phyloP scores from a whole-genome alignment of 2,888 invertebrate species.

The Cactoblastis cactorum region DNA sequence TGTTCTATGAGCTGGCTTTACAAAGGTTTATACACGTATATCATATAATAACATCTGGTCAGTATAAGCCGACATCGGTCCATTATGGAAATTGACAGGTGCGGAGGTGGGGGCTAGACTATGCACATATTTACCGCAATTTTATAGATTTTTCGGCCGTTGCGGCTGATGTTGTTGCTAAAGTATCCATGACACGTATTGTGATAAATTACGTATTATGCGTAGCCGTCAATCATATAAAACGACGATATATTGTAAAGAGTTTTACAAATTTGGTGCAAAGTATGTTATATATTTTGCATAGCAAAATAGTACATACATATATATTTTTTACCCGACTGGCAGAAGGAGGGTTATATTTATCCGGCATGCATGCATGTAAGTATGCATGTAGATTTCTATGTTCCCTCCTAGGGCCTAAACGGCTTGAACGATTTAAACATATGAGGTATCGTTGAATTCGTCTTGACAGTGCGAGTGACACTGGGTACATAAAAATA shows the following conservation, averaged over 20 bases:
- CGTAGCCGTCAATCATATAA: conserved; percentile 3
- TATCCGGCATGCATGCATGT: no score
- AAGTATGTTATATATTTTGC: no score
- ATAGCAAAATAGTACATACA: no score
- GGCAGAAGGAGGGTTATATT: no score
- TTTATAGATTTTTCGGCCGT: conserved; percentile 23
- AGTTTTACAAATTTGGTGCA: background rate
- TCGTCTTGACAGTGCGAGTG: no score
- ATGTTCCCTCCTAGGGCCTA: no score
- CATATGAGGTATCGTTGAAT: no score
- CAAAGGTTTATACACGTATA: conserved; percentile 33
- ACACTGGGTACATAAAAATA: no score
- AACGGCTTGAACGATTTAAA: no score
- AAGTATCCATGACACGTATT: conserved; percentile 12
- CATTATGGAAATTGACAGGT: conserved; percentile 66
- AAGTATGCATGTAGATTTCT: no score
- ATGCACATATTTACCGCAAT: conserved; percentile 27
- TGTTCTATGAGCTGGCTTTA: conserved; percentile 26
- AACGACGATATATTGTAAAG: background rate
- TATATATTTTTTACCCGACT: no score
- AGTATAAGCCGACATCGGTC: conserved; percentile 48
- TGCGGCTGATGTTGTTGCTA: conserved; percentile 14
- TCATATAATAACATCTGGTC: conserved; percentile 50
- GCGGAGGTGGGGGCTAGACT: conserved; percentile 29
- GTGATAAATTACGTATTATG: conserved; percentile 15